Evolutionary conservation across 2,888 invertebrate genomes (phyloP), one percentile per base, ranked within the genome.

Genomic region (Spodoptera exigua): DNA sequence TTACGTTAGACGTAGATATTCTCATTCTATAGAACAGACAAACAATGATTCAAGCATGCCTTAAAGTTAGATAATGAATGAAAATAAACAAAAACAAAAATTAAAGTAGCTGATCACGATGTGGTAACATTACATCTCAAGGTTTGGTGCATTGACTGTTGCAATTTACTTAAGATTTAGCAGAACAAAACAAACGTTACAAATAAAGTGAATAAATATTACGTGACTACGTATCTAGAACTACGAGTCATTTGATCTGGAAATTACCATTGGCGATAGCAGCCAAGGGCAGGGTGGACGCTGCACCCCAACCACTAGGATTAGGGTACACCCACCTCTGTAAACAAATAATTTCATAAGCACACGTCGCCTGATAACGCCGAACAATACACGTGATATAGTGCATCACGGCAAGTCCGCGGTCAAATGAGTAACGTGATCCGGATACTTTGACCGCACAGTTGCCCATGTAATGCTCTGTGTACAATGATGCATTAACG

Each of bases 261-360:
- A 80, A 85, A 78, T 85, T 86, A 87, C 84, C 86, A 78, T 82
- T 84, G 82, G 81, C 82, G 82, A 73, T 74, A 76, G 84, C 81
- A 73, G 84, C 79, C 85, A 87, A 86, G 76, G 81, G 69, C 81
- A 78, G 79, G 79, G 82, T 80, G 83, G 81, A 74, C 65, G 78
- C 77, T 84, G 82, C 85, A 84, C 84, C 86, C 85, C 82, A 85
- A 82, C 80, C 82, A 83, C 70, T 76, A 86, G 79, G 83, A 83
- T 84, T 81, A 86, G 84, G 83, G 83, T 82, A 80, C 83, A 83
- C 74, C 83, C 81, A 84, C 80, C 83, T 79, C 83, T 86, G 86
- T 83, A 86, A 87, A 85, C 74, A 87, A 88, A 82, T 61, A 78
- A 66, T 58, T 73, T 65, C 55, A 74, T 79, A 68, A 79, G 74